phyloP scores from a whole-genome alignment of 2,113 vertebrate genomes.

The Nycticorax nycticorax region DNA sequence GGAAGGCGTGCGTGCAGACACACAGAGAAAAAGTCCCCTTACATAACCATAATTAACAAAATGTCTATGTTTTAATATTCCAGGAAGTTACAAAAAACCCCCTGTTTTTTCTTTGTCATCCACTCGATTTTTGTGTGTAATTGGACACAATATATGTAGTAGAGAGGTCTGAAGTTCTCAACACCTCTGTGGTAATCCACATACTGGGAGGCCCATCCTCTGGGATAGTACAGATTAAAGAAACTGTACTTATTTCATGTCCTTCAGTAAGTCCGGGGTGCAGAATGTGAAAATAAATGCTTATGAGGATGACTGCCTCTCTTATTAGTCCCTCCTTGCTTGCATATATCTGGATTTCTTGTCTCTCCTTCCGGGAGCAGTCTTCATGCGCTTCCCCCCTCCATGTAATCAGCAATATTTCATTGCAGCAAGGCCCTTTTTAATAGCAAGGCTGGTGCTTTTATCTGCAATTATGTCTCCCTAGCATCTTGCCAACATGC shows the following conservation, averaged over 20 bases:
- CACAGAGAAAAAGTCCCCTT: conserved; percentile 18
- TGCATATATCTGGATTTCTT: background rate
- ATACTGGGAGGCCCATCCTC: background rate
- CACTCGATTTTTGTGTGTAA: background rate
- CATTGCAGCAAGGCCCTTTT: background rate
- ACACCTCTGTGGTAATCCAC: background rate
- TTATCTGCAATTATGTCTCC: background rate
- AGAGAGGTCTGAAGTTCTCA: background rate
- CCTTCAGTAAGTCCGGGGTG: background rate
- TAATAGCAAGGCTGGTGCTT: background rate
- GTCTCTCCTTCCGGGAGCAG: background rate
- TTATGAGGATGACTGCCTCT: background rate
- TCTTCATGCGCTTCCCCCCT: background rate
- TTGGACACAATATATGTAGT: background rate
- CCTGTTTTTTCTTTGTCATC: background rate
- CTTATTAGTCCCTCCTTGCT: background rate
- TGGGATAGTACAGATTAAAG: background rate
- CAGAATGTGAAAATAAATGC: background rate
- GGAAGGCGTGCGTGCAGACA: background rate
- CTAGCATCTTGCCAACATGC: background rate
- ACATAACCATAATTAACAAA: conserved; percentile 39
- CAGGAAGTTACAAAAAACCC: background rate
- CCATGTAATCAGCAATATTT: background rate
- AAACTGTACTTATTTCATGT: background rate
- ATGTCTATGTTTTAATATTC: conserved; percentile 11